Evolutionary conservation across 2,797 vertebrate species (phyloP), one percentile per base, ranked within the genome.

Genomic region (Semaprochilodus insignis): DNA sequence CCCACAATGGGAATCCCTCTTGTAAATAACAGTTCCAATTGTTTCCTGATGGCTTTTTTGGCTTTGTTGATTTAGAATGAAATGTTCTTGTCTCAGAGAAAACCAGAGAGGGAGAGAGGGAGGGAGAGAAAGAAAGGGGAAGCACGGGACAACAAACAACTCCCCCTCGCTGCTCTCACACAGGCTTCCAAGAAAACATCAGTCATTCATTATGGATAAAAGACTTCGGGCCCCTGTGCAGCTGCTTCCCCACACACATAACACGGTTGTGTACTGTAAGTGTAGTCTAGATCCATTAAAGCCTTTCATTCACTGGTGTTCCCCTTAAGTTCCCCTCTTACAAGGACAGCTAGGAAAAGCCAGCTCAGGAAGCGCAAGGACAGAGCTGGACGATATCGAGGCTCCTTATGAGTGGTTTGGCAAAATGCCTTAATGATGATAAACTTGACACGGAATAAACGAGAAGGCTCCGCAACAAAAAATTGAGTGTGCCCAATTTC

Each of bases 1-100:
- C 82, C 79, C 82, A 86, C 73, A 63, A 81, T 81, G 81, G 62
- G 51, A 74, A 84, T 78, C 70, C 72, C 34, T 13, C 73, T 74
- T 80, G 78, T 86, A 88, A 89, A 83, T 85, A 87, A 75, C 77
- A 75, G 71, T 75, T 78, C 80, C 88, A 90, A 88, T 90, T 81
- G 80, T 80, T 91, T 87, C 84, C 73, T 81, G 55, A 80, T 90
- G 88, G 70, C 79, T 81, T 83, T 85, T 88, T 87, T 67, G 81
- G 63, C 81, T 73, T 80, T 48, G 13, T 59, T 62, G 52, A 65
- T 85, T 76, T 54, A 81, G 84, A 80, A 90, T 86, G 78, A 87
- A 85, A 87, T 60, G 81, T 86, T 66, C 69, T 57, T 85, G 81
- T 57, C 81, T 87, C 78, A 78, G 83, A 88, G 85, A 87, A 72